Conservation (phyloP, 2,888 invertebrate species). For the Adelognathus sp. region DNA sequence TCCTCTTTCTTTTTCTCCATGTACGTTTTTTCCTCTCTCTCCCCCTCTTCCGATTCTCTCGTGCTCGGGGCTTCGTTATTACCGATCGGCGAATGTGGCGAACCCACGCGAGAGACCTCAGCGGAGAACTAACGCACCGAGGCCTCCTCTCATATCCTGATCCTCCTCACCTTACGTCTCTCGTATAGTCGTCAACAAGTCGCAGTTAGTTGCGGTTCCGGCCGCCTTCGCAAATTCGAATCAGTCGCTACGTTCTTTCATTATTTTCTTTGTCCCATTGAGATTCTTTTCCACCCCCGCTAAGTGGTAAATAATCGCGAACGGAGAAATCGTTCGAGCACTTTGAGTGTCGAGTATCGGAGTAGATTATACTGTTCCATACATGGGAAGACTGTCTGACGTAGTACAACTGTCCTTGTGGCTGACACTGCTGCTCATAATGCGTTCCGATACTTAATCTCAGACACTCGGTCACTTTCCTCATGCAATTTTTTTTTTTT, state of each 20-base stretch:
- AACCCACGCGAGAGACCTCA: conserved; percentile 45
- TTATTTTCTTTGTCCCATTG: conserved; percentile 9
- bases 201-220: conserved; percentile 41
- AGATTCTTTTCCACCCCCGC: conserved; percentile 54
- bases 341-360: conserved; percentile 13
- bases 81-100: conserved; percentile 40
- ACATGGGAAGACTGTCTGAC: background rate
- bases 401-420: background rate
- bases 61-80: conserved; percentile 53
- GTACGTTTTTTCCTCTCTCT: background rate
- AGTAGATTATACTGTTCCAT: conserved; percentile 13
- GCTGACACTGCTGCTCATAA: background rate
- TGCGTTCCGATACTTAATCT: no score
- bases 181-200: background rate
- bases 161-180: conserved; percentile 6
- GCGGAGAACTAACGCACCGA: conserved; percentile 35
- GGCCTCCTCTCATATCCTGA: conserved; percentile 13
- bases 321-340: conserved; percentile 15
- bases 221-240: conserved; percentile 54
- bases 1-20: conserved; percentile 17
- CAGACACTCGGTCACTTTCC: no score
- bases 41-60: conserved; percentile 4
- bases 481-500: no score
- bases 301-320: conserved; percentile 52
- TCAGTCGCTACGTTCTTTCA: conserved; percentile 42